Conservation (phyloP, 2,888 invertebrate species). For the Folsomia manolachei region DNA sequence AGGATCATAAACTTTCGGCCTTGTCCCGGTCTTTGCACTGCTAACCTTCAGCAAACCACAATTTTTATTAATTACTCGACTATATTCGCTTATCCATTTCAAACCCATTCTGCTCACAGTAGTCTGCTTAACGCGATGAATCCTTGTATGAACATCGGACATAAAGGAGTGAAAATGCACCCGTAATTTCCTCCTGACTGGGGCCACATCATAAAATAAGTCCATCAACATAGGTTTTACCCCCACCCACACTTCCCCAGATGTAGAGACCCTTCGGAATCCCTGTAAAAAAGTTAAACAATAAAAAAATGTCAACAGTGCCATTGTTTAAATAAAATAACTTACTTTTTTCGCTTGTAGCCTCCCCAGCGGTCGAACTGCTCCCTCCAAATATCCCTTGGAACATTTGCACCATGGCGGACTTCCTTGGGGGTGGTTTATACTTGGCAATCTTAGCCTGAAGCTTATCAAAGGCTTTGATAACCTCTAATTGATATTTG, state of each 20-base stretch:
- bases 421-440: slow-evolving; percentile 56
- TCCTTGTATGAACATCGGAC: slow-evolving; percentile 87
- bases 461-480: slow-evolving; percentile 67
- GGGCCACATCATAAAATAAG: slow-evolving; percentile 80
- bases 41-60: slow-evolving; percentile 10
- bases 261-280: slow-evolving; percentile 78
- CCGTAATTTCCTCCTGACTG: slow-evolving; percentile 60
- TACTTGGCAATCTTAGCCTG: slow-evolving; percentile 65
- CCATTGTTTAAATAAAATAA: background rate
- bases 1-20: slow-evolving; percentile 79
- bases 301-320: slow-evolving; percentile 3
- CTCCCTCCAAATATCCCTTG: slow-evolving; percentile 49
- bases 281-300: background rate
- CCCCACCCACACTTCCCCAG: slow-evolving; percentile 81
- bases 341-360: slow-evolving; percentile 41
- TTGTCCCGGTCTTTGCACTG: slow-evolving; percentile 55
- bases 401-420: slow-evolving; percentile 53
- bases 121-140: slow-evolving; percentile 76
- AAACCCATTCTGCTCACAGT: slow-evolving; percentile 59
- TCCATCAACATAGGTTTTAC: slow-evolving; percentile 99
- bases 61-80: background rate
- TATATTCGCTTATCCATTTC: slow-evolving; percentile 52
- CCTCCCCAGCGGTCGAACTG: slow-evolving; percentile 51
- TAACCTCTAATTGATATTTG: slow-evolving; percentile 69
- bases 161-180: slow-evolving; percentile 98